phyloP scores from a whole-genome alignment of 2,797 vertebrate species.

The Ispidina picta region DNA sequence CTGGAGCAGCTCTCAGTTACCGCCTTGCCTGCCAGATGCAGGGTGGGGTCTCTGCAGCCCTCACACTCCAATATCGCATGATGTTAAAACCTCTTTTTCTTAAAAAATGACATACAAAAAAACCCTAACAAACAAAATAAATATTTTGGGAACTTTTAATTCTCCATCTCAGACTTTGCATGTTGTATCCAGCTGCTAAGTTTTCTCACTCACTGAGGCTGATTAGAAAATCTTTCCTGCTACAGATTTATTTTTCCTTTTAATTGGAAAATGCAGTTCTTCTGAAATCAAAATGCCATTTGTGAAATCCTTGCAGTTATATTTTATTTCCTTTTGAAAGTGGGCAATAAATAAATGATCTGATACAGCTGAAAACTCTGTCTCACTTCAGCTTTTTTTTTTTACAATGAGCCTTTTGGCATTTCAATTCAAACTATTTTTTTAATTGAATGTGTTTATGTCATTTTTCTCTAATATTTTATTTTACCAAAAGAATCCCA shows the following conservation, averaged over 20 bases:
- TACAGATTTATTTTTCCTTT: background rate
- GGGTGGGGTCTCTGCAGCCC: conserved; percentile 34
- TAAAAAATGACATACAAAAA: background rate
- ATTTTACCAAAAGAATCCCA: background rate
- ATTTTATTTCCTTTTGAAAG: background rate
- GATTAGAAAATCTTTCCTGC: background rate
- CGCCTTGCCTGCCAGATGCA: conserved; percentile 46
- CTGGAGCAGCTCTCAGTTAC: background rate
- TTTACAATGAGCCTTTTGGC: background rate
- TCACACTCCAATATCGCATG: background rate
- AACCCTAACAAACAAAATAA: background rate
- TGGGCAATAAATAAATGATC: background rate
- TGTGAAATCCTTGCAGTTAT: background rate
- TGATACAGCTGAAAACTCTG: conserved; percentile 3
- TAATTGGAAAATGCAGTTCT: background rate
- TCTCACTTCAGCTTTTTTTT: background rate
- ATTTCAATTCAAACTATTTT: conserved; percentile 5
- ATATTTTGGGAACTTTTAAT: background rate
- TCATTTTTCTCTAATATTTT: background rate
- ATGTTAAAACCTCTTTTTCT: background rate
- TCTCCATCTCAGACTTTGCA: background rate
- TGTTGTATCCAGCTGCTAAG: background rate
- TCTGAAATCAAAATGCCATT: background rate
- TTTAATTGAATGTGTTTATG: background rate
- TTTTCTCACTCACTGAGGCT: background rate